A percentile compares a stretch with the other conserved stretches of the same genome.
phyloP scores from a whole-genome alignment of 1,140 invertebrate genomes.

The Lepidotrigona ventralis region DNA sequence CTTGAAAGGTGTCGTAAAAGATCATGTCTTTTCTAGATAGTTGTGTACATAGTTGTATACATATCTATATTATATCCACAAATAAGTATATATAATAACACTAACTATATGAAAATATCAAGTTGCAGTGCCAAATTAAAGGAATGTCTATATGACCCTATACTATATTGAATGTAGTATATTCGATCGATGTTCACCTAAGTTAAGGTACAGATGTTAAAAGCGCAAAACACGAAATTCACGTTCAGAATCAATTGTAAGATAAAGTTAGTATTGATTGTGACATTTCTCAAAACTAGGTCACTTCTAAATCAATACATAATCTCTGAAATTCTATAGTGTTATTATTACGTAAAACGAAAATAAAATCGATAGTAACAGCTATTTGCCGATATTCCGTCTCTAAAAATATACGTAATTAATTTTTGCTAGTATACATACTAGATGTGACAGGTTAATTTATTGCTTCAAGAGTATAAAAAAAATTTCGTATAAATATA shows the following conservation, averaged over 20 bases:
- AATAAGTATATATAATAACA: not conserved
- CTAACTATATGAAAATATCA: conserved; percentile 20
- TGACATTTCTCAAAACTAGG: conserved; percentile 58
- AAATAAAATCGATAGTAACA: conserved; percentile 18
- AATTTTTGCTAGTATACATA: too few species aligned
- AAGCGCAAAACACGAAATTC: conserved; percentile 41
- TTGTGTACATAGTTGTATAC: not conserved
- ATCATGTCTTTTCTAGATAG: not conserved
- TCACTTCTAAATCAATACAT: conserved; percentile 59
- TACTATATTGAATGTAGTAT: not conserved
- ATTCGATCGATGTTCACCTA: conserved; percentile 44
- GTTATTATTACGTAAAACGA: not conserved
- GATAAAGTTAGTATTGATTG: conserved; percentile 62
- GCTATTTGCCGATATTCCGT: not conserved
- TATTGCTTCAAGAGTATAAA: not conserved
- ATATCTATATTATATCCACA: not conserved
- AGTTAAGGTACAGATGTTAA: not conserved
- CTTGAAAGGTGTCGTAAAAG: conserved; percentile 31
- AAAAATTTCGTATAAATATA: not conserved
- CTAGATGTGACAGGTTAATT: too few species aligned
- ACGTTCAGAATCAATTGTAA: conserved; percentile 19
- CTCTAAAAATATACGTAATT: not conserved
- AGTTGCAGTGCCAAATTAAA: conserved; percentile 11
- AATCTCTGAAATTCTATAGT: conserved; percentile 17
- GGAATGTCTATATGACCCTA: not conserved